Percentiles rank a stretch among this genome's conserved stretches.
Conservation (phyloP, 2,888 invertebrate species). For the Arctia plantaginis region DNA sequence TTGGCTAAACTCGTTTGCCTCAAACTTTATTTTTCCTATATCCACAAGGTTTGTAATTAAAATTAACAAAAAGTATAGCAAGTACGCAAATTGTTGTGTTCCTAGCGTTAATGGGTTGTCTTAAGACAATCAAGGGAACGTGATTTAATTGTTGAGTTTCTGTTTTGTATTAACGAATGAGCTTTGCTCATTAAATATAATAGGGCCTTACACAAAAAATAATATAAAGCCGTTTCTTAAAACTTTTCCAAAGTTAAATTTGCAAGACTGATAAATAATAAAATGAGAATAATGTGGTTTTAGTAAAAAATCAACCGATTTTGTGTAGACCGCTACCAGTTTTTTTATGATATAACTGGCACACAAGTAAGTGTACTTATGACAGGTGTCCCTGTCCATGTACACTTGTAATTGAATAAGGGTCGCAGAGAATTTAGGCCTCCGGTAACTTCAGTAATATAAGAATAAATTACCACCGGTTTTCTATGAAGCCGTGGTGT, state of each 20-base stretch:
- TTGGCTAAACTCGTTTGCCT: constrained; percentile 39
- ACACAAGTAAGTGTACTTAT: no score
- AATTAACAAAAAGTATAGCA: constrained; percentile 31
- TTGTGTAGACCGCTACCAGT: neutral
- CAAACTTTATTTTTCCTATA: constrained; percentile 42
- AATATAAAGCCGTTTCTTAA: neutral
- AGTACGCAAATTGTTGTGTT: constrained; percentile 31
- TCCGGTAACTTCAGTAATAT: no score
- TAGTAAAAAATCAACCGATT: neutral
- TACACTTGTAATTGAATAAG: no score
- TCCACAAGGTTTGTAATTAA: constrained; percentile 45
- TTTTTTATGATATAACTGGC: no score
- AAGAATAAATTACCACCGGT: no score
- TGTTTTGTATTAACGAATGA: constrained; percentile 6
- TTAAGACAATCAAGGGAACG: constrained; percentile 15
- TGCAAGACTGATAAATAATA: no score
- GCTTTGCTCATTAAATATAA: constrained; percentile 5
- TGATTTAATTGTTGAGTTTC: constrained; percentile 16
- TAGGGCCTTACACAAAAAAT: neutral
- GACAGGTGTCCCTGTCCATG: no score
- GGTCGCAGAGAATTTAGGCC: no score
- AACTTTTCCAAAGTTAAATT: neutral
- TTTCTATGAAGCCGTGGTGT: no score
- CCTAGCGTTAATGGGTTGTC: constrained; percentile 21
- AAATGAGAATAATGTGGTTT: neutral